A percentile compares a stretch with the other conserved stretches of the same genome.
phyloP scores from a whole-genome alignment of 2,888 invertebrate species.

The Carterocephalus palaemon region DNA sequence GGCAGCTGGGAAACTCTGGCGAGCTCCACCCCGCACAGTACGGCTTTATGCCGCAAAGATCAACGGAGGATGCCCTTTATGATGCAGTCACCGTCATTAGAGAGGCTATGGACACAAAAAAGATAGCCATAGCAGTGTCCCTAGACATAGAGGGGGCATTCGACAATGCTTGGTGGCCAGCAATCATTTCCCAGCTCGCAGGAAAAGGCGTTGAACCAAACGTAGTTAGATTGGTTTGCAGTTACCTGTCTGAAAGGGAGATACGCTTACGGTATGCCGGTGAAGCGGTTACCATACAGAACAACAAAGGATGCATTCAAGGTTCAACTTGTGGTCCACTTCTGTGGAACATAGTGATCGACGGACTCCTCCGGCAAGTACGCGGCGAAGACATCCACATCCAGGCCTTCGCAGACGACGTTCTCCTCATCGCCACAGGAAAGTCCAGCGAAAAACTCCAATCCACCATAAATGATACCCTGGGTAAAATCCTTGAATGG shows the following conservation, averaged over 20 bases:
- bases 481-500: conserved; percentile 21
- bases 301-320: conserved; percentile 29
- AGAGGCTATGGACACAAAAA: conserved; percentile 1
- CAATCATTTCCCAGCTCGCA: conserved; percentile 5
- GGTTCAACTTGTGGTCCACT: conserved; percentile 28
- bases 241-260: conserved; percentile 22
- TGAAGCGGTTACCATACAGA: conserved; percentile 3
- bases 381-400: neutral
- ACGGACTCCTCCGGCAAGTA: conserved; percentile 17
- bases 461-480: neutral
- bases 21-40: conserved; percentile 23
- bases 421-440: conserved; percentile 19
- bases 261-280: conserved; percentile 25
- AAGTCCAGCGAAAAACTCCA: neutral
- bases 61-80: conserved; percentile 28
- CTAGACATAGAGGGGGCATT: conserved; percentile 31
- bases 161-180: conserved; percentile 31
- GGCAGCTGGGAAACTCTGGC: conserved; percentile 6
- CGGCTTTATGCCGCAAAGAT: conserved; percentile 27
- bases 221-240: conserved; percentile 7
- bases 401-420: conserved; percentile 34
- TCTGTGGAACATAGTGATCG: conserved; percentile 30
- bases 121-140: conserved; percentile 20
- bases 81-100: conserved; percentile 10
- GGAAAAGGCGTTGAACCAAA: neutral